A percentile compares a stretch with the other conserved stretches of the same genome.
phyloP scores from a whole-genome alignment of 2,888 invertebrate species.

The Polyommatus icarus region DNA sequence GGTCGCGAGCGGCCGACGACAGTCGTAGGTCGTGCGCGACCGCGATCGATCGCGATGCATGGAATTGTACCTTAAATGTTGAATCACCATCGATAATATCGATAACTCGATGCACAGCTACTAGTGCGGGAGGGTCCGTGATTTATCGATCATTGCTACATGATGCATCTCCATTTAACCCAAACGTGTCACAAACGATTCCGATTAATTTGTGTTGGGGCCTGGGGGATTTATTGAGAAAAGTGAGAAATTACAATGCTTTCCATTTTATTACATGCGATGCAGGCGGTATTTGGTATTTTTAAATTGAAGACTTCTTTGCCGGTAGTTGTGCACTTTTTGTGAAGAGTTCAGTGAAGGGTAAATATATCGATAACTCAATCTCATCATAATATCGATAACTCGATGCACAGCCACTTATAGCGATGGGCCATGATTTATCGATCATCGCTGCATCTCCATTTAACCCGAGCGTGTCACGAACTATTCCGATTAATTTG shows the following conservation, averaged over 20 bases:
- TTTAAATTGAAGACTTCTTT: no score
- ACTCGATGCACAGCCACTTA: neutral
- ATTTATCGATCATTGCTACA: neutral
- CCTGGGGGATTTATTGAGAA: slow-evolving; percentile 8
- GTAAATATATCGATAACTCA: no score
- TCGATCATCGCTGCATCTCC: slow-evolving; percentile 12
- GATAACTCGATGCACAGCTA: neutral
- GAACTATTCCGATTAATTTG: slow-evolving; percentile 23
- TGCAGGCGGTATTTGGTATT: no score
- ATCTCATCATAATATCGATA: neutral
- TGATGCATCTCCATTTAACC: slow-evolving; percentile 6
- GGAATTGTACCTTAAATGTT: no score
- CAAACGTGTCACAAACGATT: neutral
- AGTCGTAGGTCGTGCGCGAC: no score
- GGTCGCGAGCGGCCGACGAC: no score
- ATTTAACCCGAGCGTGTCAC: slow-evolving; percentile 1
- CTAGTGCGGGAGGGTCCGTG: neutral
- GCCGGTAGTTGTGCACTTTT: no score
- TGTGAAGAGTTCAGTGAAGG: no score
- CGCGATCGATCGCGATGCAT: no score
- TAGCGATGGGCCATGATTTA: neutral
- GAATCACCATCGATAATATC: neutral
- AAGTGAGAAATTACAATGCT: neutral
- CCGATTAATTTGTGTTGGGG: slow-evolving; percentile 26
- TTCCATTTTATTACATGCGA: no score